Conservation (phyloP, 35 echinoderm and acorn worm species). For the Strongylocentrotus purpuratus region DNA sequence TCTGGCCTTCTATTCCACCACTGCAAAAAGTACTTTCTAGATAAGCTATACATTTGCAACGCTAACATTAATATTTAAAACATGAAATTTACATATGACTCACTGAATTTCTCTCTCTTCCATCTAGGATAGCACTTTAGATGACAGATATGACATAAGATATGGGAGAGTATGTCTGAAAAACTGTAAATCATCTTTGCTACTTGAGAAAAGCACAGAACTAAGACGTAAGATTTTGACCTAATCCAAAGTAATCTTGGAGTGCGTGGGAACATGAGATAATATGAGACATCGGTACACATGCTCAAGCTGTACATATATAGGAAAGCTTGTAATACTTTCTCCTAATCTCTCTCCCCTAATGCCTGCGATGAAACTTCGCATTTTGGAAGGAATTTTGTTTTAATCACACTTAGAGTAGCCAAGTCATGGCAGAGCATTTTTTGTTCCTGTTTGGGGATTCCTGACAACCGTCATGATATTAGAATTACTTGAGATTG, state of each 20-base stretch:
- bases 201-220: not conserved
- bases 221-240: constrained; percentile 26
- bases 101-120: not conserved
- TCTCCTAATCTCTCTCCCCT: not conserved
- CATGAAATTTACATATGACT: not conserved
- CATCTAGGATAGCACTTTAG: not conserved
- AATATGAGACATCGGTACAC: not conserved
- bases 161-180: not conserved
- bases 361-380: not conserved
- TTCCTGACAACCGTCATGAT: not conserved
- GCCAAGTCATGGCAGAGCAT: constrained; percentile 1
- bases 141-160: not conserved
- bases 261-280: constrained; percentile 45
- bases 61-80: not conserved
- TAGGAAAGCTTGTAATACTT: not conserved
- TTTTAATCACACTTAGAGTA: constrained; percentile 15
- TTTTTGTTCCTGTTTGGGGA: not conserved
- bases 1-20: not conserved
- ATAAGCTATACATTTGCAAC: not conserved
- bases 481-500: not conserved
- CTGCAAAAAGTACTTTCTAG: not conserved
- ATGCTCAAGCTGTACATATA: not conserved
- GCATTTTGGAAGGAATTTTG: not conserved
- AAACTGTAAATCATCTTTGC: not conserved
- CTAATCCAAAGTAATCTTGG: constrained; percentile 42